phyloP scores from a whole-genome alignment of 35 echinoderm and acorn worm species.

The Anneissia japonica region DNA sequence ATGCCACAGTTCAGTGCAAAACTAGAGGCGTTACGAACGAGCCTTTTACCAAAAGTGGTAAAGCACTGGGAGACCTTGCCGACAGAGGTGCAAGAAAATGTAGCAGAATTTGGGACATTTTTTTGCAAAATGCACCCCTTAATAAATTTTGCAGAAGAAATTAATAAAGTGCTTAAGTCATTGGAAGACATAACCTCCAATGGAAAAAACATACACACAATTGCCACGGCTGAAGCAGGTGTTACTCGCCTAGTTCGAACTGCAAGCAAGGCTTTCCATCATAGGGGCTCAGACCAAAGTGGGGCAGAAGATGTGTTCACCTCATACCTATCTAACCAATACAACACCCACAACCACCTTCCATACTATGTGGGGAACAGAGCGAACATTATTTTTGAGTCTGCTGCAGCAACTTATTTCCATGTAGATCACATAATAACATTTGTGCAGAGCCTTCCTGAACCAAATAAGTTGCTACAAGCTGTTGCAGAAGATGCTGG shows the following conservation, averaged over 20 bases:
- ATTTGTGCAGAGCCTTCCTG: conserved; percentile 8
- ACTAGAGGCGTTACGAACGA: neutral
- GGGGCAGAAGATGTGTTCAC: conserved; percentile 41
- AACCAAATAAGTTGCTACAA: conserved; percentile 20
- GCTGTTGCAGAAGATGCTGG: conserved; percentile 26
- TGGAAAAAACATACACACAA: conserved; percentile 15
- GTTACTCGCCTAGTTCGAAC: conserved; percentile 40
- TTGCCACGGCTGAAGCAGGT: conserved; percentile 22
- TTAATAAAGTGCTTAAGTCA: conserved; percentile 30
- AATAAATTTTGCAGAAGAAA: conserved; percentile 41
- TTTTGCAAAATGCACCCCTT: conserved; percentile 52
- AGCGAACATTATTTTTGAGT: conserved; percentile 40
- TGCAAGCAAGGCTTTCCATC: conserved; percentile 50
- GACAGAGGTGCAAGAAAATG: neutral
- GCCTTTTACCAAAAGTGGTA: conserved; percentile 5
- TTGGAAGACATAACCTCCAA: conserved; percentile 33
- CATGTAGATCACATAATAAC: conserved; percentile 12
- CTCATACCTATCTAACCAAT: conserved; percentile 1
- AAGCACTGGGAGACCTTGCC: conserved; percentile 14
- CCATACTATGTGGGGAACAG: conserved; percentile 34
- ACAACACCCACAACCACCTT: conserved; percentile 15
- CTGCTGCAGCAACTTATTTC: conserved; percentile 27
- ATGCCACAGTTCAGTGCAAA: conserved; percentile 33
- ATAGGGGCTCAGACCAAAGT: conserved; percentile 29
- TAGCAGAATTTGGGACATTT: conserved; percentile 13